Percentiles rank a stretch among this genome's conserved stretches.
These are phyloP conservation scores for Smithornis capensis DNA, from an alignment of 2,113 vertebrate species.

Conservation along the genomic window DNA sequence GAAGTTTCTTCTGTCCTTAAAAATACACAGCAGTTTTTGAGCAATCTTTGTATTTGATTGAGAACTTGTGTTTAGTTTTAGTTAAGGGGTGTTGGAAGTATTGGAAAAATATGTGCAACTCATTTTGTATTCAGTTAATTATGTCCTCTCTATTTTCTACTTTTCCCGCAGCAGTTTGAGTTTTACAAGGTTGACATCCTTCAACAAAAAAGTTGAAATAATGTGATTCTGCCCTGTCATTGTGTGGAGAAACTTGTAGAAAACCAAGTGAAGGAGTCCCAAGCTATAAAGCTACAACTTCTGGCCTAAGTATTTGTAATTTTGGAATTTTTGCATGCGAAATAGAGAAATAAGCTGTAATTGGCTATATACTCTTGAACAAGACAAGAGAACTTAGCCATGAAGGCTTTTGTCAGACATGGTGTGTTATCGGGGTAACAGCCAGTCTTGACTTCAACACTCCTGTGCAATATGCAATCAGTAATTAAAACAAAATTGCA, in stretches of 20 bases:
- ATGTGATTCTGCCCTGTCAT: neutral
- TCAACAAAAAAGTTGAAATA: neutral
- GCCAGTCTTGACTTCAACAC: neutral
- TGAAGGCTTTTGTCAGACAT: neutral
- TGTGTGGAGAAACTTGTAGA: neutral
- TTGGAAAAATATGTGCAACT: neutral
- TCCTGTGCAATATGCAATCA: neutral
- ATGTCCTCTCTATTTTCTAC: neutral
- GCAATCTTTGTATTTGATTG: neutral
- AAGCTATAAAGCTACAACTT: neutral
- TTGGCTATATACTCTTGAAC: neutral
- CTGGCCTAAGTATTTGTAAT: neutral
- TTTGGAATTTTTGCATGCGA: neutral
- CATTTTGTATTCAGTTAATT: neutral
- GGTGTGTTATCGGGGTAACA: neutral
- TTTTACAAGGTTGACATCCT: neutral
- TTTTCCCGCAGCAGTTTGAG: neutral
- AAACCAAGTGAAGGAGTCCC: neutral
- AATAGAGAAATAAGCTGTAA: neutral
- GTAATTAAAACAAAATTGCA: neutral
- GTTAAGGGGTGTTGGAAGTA: neutral
- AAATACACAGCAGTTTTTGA: neutral
- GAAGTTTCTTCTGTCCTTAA: neutral
- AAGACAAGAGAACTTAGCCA: neutral
- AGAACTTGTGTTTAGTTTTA: neutral